Evolutionary conservation across 2,888 invertebrate species (phyloP).

Genomic region (Balanococcus diminutus): DNA sequence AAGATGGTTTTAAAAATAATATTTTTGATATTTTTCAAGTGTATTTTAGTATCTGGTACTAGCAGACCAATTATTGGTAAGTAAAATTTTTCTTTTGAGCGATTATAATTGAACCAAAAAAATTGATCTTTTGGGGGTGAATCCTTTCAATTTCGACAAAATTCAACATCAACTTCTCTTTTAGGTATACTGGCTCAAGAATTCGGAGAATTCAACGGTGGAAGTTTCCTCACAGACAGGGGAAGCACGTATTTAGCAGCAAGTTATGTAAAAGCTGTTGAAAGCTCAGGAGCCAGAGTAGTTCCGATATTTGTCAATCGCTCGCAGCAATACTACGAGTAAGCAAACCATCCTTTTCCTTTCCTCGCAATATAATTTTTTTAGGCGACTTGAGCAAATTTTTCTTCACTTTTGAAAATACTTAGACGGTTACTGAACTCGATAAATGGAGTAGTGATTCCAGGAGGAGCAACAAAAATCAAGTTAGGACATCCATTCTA

Average conservation of each 20-base stretch:
- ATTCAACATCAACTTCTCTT: not conserved
- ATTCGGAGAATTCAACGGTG: not conserved
- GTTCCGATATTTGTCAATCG: conserved; percentile 69
- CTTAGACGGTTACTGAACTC: conserved; percentile 8
- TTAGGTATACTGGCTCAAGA: not conserved
- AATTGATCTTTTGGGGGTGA: not conserved
- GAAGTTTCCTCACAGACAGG: not conserved
- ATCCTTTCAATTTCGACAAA: not conserved
- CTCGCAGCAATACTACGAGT: conserved; percentile 52
- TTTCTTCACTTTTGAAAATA: not conserved
- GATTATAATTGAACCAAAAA: too few relatives aligned
- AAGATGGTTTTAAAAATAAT: not conserved
- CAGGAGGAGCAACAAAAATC: conserved; percentile 79
- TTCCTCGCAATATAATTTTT: not conserved
- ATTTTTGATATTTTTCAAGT: not conserved
- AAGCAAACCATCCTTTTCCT: not conserved
- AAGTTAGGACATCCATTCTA: conserved; percentile 74
- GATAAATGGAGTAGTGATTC: conserved; percentile 77
- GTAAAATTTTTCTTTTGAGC: not conserved
- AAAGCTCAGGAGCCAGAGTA: conserved; percentile 84
- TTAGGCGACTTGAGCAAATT: not conserved
- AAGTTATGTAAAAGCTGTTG: conserved; percentile 87
- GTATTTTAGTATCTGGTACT: not conserved
- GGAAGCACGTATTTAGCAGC: conserved; percentile 70
- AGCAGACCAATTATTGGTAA: not conserved